These are phyloP conservation scores for Pipistrellus pygmaeus DNA, from an alignment of 2,797 vertebrate species.

Conservation along the genomic window DNA sequence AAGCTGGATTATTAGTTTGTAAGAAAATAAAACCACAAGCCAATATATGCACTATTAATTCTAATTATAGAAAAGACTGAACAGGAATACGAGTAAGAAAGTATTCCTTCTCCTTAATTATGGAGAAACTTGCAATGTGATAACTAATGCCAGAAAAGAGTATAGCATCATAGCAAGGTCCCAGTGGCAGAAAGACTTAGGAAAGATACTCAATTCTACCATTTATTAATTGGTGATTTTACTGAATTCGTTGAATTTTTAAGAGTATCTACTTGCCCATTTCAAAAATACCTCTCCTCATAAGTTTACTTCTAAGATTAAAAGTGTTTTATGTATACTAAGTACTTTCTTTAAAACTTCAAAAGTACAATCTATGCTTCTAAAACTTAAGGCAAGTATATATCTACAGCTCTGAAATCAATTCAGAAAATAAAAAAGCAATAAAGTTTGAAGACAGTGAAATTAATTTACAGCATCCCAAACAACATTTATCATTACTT, in stretches of 20 bases:
- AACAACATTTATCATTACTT: background rate
- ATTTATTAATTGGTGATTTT: background rate
- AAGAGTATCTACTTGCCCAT: background rate
- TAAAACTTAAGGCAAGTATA: background rate
- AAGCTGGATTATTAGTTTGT: background rate
- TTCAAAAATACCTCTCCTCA: background rate
- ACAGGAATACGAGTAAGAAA: background rate
- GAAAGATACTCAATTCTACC: background rate
- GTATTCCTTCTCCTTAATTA: background rate
- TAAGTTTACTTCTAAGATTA: constrained; percentile 68
- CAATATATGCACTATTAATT: background rate
- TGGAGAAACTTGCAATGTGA: background rate
- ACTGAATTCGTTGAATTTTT: background rate
- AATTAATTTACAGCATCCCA: background rate
- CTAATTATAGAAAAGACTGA: background rate
- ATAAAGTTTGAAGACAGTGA: background rate
- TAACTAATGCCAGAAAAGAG: background rate
- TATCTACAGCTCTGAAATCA: background rate
- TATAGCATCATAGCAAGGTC: background rate
- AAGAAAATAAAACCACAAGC: background rate
- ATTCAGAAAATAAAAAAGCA: background rate
- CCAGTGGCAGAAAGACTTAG: background rate
- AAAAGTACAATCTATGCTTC: background rate
- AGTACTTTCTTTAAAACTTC: background rate
- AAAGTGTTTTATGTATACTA: background rate